Evolutionary conservation across 2,888 invertebrate genomes (phyloP), one percentile per base, ranked within the genome.

Genomic region (Stenchaetothrips biformis): DNA sequence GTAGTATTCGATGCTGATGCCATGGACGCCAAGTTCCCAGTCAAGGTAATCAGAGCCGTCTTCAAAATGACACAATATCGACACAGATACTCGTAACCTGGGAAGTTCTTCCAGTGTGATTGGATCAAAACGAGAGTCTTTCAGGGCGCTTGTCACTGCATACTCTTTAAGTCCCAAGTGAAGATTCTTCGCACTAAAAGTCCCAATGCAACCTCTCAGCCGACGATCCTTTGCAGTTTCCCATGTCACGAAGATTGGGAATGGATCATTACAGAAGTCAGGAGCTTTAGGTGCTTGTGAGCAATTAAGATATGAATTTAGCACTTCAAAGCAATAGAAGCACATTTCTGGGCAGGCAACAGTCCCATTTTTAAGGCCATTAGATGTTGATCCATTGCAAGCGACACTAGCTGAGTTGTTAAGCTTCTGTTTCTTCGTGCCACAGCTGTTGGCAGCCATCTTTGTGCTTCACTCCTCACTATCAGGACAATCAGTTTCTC

Each of bases 181-280:
- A 85, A 99, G 91, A 87, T 95, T 95, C 93, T 98, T 95, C 81
- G 97, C 95, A 87, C 96, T 97, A 88, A 99, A 99, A 79, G 99
- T 99, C 82, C 99, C 99, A 86, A 99, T 99, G 89, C 99, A 99
- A 79, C 99, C 99, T 83, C 99, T 92, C 82, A 99, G 91, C 83
- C 97, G 92, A 86, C 95, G 94, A 86, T 98, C 98, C 86, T 95
- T 94, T 80, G 99, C 99, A 86, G 97, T 96, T 89, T 97, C 96
- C 99, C 99, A 99, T 82, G 99, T 99, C 83, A 99, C 99, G 90
- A 99, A 99, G 86, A 99, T 90, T 81, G 99, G 99, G 88, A 93
- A 97, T 87, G 96, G 93, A 86, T 97, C 97, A 87, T 98, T 97
- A 86, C 95, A 94, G 88, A 99, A 98, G 88, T 92, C 91, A 85